A percentile compares a stretch with the other conserved stretches of the same genome.
phyloP scores from a whole-genome alignment of 2,797 vertebrate genomes.

The Alca torda region DNA sequence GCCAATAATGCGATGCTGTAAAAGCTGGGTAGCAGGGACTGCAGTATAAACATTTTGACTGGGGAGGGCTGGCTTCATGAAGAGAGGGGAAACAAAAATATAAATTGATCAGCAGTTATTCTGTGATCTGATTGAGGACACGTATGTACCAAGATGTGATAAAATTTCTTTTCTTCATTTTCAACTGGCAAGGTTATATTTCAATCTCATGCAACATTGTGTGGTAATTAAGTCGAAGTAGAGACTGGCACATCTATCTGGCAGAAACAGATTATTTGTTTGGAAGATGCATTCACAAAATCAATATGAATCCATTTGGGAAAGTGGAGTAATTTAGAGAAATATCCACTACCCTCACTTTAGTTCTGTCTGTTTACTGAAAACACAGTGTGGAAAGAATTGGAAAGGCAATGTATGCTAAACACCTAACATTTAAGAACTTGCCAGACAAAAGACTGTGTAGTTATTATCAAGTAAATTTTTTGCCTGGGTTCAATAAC shows the following conservation, averaged over 20 bases:
- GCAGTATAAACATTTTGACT: not conserved
- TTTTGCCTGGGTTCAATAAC: not conserved
- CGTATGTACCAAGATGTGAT: not conserved
- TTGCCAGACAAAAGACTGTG: conserved; percentile 35
- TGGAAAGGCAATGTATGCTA: conserved; percentile 26
- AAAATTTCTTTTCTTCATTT: not conserved
- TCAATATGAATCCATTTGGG: conserved; percentile 82
- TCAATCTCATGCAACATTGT: conserved; percentile 50
- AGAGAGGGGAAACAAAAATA: not conserved
- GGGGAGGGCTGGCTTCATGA: not conserved
- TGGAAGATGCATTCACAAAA: conserved; percentile 77
- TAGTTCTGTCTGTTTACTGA: conserved; percentile 68
- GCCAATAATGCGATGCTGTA: not conserved
- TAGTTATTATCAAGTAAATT: not conserved
- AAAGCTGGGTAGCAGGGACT: not conserved
- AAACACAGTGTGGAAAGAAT: conserved; percentile 43
- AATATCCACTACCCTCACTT: conserved; percentile 68
- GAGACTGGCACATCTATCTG: conserved; percentile 72
- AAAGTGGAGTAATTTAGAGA: conserved; percentile 78
- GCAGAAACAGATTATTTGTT: conserved; percentile 79
- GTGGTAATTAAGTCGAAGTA: conserved; percentile 79
- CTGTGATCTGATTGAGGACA: not conserved
- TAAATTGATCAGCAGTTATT: not conserved
- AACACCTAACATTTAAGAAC: conserved; percentile 40
- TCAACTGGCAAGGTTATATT: conserved; percentile 47